These are phyloP conservation scores for Calephelis virginiensis DNA, from an alignment of 1,140 invertebrate species.

Conservation along the genomic window DNA sequence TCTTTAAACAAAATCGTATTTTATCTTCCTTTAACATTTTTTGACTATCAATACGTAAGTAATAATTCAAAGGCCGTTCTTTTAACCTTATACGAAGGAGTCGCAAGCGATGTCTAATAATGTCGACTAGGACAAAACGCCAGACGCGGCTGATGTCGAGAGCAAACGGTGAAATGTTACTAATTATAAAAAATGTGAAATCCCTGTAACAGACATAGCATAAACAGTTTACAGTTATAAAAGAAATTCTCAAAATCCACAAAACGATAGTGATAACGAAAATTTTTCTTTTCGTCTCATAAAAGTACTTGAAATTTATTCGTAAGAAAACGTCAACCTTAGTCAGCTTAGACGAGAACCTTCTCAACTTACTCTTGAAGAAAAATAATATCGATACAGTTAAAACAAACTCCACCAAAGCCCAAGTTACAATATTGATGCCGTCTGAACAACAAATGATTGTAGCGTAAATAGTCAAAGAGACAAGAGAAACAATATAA, in stretches of 20 bases:
- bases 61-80: conserved; percentile 44
- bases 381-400: conserved; percentile 44
- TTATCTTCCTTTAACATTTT: conserved; percentile 54
- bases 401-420: conserved; percentile 48
- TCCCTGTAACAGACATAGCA: conserved; percentile 37
- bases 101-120: conserved; percentile 50
- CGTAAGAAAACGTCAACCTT: conserved; percentile 49
- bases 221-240: conserved; percentile 43
- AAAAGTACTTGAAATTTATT: conserved; percentile 42
- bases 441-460: conserved; percentile 40
- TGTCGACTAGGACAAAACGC: conserved; percentile 53
- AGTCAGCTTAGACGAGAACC: conserved; percentile 42
- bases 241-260: conserved; percentile 45
- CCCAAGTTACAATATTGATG: conserved; percentile 46
- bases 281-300: conserved; percentile 32
- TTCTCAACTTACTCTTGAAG: conserved; percentile 39
- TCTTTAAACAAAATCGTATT: conserved; percentile 43
- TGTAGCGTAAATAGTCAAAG: conserved; percentile 36
- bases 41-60: conserved; percentile 48
- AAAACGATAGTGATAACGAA: conserved; percentile 34
- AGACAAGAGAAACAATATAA: conserved; percentile 43
- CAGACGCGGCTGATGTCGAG: conserved; percentile 60
- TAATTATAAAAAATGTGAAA: conserved; percentile 41
- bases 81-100: conserved; percentile 47
- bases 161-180: conserved; percentile 45